phyloP scores from a whole-genome alignment of 2,797 vertebrate species.

The Melanotaenia pygmaea region DNA sequence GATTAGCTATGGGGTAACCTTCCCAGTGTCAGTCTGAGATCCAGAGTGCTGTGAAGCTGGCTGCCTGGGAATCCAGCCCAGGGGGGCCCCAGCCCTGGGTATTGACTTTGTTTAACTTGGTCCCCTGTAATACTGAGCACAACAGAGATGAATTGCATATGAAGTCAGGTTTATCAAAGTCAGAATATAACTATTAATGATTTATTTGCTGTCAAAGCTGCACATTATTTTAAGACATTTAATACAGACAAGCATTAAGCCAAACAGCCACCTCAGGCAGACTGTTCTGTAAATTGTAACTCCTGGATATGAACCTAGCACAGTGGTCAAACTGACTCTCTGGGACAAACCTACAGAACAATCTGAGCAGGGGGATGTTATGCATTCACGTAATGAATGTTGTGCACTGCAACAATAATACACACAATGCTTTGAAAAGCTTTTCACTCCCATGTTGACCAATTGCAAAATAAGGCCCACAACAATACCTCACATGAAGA shows the following conservation, averaged over 20 bases:
- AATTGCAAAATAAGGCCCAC: conserved; percentile 73
- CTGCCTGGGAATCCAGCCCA: conserved; percentile 76
- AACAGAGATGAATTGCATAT: conserved; percentile 48
- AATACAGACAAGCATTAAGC: background rate
- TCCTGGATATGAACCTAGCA: background rate
- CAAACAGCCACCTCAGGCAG: conserved; percentile 4
- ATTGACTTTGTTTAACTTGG: conserved; percentile 69
- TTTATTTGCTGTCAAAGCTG: background rate
- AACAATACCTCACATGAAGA: conserved; percentile 69
- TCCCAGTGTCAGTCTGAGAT: conserved; percentile 82
- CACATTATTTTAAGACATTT: background rate
- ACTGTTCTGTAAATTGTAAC: background rate
- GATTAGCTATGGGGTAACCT: conserved; percentile 84
- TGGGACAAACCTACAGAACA: conserved; percentile 57
- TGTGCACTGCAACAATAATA: conserved; percentile 69
- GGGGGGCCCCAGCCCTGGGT: conserved; percentile 53
- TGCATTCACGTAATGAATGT: conserved; percentile 64
- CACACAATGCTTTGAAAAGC: conserved; percentile 51
- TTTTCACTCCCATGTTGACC: conserved; percentile 60
- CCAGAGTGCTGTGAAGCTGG: conserved; percentile 75
- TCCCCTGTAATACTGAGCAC: conserved; percentile 50
- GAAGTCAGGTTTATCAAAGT: conserved; percentile 33
- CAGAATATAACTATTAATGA: background rate
- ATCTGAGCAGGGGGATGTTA: conserved; percentile 37
- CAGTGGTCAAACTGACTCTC: conserved; percentile 55